A percentile compares a stretch with the other conserved stretches of the same genome.
Evolutionary conservation across 2,888 invertebrate species (phyloP).

Genomic region (Eilema depressum): DNA sequence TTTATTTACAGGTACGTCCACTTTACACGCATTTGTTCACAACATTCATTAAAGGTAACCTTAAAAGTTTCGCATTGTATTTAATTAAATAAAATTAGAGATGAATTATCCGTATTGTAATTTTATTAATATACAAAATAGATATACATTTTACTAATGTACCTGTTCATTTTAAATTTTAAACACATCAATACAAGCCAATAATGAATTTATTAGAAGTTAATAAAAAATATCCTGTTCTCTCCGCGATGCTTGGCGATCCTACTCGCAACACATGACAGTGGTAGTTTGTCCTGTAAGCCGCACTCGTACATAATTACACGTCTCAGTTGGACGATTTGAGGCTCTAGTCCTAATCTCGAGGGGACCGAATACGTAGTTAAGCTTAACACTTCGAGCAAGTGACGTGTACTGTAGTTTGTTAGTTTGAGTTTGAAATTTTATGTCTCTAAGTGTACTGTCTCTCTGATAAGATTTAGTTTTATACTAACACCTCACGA

Average conservation of each 20-base stretch:
- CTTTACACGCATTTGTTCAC: neutral
- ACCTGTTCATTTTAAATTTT: no score
- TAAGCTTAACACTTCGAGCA: neutral
- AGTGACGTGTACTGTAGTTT: neutral
- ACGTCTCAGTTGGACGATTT: constrained; percentile 25
- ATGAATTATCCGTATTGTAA: no score
- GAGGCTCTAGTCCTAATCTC: constrained; percentile 4
- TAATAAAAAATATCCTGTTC: neutral
- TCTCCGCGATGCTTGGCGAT: neutral
- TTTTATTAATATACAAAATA: no score
- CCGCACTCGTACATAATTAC: constrained; percentile 21
- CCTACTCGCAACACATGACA: constrained; percentile 19
- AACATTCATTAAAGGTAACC: neutral
- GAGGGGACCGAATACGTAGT: constrained; percentile 6
- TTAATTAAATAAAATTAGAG: neutral
- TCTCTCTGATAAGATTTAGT: neutral
- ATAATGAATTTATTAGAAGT: no score
- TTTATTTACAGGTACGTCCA: constrained; percentile 8
- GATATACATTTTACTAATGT: no score
- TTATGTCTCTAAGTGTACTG: neutral
- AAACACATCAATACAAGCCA: neutral
- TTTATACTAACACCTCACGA: neutral
- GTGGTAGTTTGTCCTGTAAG: constrained; percentile 13
- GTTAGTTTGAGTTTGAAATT: neutral
- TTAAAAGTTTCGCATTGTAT: neutral